Conservation (phyloP, 2,888 invertebrate genomes). For the Xestia rhomboidea region DNA sequence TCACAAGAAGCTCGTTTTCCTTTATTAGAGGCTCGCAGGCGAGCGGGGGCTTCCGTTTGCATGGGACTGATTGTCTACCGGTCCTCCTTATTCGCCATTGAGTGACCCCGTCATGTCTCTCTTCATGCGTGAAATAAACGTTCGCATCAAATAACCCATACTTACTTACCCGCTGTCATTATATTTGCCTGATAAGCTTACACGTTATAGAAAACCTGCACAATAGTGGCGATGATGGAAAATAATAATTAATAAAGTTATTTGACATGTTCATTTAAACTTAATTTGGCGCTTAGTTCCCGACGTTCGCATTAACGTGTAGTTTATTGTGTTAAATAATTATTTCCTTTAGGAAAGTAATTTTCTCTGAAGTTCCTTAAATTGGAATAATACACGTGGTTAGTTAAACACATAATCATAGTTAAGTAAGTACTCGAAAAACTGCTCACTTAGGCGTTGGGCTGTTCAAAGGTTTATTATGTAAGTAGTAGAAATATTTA, state of each 20-base stretch:
- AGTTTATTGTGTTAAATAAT: constrained; percentile 31
- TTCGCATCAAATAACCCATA: constrained; percentile 42
- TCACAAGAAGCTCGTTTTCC: constrained; percentile 78
- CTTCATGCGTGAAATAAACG: constrained; percentile 64
- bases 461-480: constrained; percentile 1
- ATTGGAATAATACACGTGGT: constrained; percentile 33
- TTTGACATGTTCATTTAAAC: constrained; percentile 34
- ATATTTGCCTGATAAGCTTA: constrained; percentile 34
- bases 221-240: not conserved
- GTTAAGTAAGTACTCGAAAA: constrained; percentile 8
- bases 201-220: not conserved
- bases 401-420: constrained; percentile 28
- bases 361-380: constrained; percentile 40
- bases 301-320: constrained; percentile 32
- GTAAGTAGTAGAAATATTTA: constrained; percentile 14
- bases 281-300: constrained; percentile 15
- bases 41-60: constrained; percentile 76
- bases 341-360: constrained; percentile 45
- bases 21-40: constrained; percentile 71
- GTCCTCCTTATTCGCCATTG: constrained; percentile 68
- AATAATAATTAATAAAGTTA: constrained; percentile 30
- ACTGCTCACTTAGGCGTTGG: not conserved
- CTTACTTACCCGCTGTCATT: constrained; percentile 39
- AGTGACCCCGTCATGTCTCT: constrained; percentile 70
- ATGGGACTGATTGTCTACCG: constrained; percentile 75